Evolutionary conservation across 2,888 invertebrate species (phyloP).

Genomic region (Nipponacmea schrenckii): DNA sequence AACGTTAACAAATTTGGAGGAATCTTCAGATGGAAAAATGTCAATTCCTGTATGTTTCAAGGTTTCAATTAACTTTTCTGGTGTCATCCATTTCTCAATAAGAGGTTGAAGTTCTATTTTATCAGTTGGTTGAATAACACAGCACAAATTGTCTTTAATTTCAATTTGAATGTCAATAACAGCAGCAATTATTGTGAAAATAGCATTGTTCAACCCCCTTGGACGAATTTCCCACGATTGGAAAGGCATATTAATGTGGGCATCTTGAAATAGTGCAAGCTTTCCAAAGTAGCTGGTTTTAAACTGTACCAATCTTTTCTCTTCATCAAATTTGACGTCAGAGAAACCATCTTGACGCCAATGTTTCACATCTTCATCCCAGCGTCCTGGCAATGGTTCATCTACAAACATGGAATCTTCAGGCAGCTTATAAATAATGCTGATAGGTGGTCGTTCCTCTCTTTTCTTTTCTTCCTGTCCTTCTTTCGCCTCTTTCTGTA

Average conservation of each 20-base stretch:
- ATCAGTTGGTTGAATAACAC: conserved; percentile 58
- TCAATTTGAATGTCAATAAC: conserved; percentile 66
- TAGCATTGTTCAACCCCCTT: conserved; percentile 52
- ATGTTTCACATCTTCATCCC: conserved; percentile 59
- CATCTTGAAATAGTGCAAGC: conserved; percentile 65
- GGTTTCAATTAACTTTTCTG: conserved; percentile 58
- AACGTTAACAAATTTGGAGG: conserved; percentile 65
- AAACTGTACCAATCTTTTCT: conserved; percentile 55
- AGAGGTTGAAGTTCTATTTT: conserved; percentile 56
- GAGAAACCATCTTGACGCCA: conserved; percentile 66
- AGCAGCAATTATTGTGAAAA: conserved; percentile 65
- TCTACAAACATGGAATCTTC: conserved; percentile 62
- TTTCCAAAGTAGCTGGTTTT: conserved; percentile 63
- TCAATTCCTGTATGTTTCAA: conserved; percentile 62
- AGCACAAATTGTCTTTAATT: conserved; percentile 62
- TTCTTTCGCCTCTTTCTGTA: conserved; percentile 34
- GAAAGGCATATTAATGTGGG: conserved; percentile 68
- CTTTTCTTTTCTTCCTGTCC: conserved; percentile 46
- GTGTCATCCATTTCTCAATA: conserved; percentile 59
- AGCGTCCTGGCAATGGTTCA: conserved; percentile 65
- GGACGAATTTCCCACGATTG: conserved; percentile 67
- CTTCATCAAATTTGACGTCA: conserved; percentile 62
- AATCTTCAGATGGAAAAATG: conserved; percentile 66
- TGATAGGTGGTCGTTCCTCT: conserved; percentile 61
- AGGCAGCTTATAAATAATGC: conserved; percentile 53